Evolutionary conservation across 2,113 vertebrate genomes (phyloP).

Genomic region (Stigmatopora nigra): DNA sequence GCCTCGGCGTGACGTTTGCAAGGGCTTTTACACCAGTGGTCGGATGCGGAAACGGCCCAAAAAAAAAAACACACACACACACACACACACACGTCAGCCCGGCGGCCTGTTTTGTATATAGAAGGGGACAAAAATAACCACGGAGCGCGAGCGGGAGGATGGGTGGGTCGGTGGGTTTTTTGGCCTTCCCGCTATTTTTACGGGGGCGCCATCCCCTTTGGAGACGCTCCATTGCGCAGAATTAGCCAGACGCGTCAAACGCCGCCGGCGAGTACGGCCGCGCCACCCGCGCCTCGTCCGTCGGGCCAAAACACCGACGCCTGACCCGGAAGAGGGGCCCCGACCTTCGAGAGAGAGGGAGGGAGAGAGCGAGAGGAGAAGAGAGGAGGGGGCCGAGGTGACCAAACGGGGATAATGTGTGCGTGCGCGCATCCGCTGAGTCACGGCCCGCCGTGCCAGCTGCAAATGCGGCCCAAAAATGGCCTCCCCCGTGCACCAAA

Average conservation of each 20-base stretch:
- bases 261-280: constrained; percentile 8
- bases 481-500: constrained; percentile 4
- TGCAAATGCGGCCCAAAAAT: constrained; percentile 2
- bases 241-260: constrained; percentile 22
- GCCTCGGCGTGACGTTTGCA: too few species aligned
- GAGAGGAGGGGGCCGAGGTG: constrained; percentile 8
- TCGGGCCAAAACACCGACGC: neutral
- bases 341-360: constrained; percentile 17
- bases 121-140: constrained; percentile 58
- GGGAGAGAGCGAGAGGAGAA: neutral
- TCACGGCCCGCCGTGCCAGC: constrained; percentile 6
- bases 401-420: constrained; percentile 39
- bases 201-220: constrained; percentile 23
- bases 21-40: too few species aligned
- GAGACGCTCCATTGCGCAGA: constrained; percentile 40
- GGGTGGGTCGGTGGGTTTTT: neutral
- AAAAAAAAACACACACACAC: too few species aligned
- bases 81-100: constrained; percentile 36
- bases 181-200: constrained; percentile 33
- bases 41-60: too few species aligned
- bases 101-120: constrained; percentile 53
- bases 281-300: neutral
- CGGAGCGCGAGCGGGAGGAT: constrained; percentile 3
- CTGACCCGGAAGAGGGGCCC: constrained; percentile 9
- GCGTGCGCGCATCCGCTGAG: constrained; percentile 24